phyloP scores from a whole-genome alignment of 2,888 invertebrate genomes.

The Petrolisthes manimaculis region DNA sequence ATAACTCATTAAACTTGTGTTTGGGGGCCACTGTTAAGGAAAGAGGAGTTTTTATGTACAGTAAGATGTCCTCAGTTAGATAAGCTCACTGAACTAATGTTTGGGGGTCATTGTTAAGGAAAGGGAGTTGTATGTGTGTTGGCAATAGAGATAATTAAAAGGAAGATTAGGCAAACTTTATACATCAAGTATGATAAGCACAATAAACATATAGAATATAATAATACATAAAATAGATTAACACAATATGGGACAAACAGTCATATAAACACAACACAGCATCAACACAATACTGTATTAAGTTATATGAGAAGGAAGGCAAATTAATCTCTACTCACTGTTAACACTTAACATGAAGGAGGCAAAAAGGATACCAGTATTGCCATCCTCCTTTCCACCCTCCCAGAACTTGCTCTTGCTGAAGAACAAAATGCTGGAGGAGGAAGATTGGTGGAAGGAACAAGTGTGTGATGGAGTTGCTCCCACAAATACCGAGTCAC shows the following conservation, averaged over 20 bases:
- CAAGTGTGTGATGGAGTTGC: slow-evolving; percentile 43
- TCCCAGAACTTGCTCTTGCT: background rate
- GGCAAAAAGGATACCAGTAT: slow-evolving; percentile 34
- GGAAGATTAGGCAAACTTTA: no score
- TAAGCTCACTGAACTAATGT: no score
- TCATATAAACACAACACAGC: no score
- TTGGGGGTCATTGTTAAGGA: no score
- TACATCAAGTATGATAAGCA: no score
- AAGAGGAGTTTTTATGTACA: background rate
- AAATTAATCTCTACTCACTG: background rate
- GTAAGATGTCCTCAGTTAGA: background rate
- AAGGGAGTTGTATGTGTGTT: no score
- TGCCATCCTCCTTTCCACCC: slow-evolving; percentile 17
- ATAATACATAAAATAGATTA: no score
- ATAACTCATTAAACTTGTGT: slow-evolving; percentile 22
- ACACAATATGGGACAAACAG: no score
- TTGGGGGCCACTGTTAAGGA: slow-evolving; percentile 44
- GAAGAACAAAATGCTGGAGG: background rate
- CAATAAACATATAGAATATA: no score
- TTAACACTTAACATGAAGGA: slow-evolving; percentile 29
- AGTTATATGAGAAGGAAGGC: no score
- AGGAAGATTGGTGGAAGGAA: slow-evolving; percentile 30
- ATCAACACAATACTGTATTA: background rate
- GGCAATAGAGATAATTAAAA: no score
- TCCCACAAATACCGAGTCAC: slow-evolving; percentile 28